Conservation (phyloP, 2,797 vertebrate species). For the Diceros bicornis region DNA sequence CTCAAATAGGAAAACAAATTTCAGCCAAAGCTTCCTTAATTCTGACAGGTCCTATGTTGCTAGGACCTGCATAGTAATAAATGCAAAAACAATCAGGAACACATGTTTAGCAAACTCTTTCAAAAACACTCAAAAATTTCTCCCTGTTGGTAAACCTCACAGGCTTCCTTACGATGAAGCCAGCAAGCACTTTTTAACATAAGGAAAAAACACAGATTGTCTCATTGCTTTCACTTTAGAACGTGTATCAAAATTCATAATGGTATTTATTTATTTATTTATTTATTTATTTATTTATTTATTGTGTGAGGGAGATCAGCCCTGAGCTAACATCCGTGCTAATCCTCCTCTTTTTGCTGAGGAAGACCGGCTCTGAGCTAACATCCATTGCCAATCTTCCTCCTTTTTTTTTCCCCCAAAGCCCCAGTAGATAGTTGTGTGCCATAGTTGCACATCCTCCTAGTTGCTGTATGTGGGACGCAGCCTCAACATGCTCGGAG, state of each 20-base stretch:
- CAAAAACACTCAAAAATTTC: not conserved
- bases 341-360: no score
- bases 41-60: not conserved
- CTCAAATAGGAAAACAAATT: slow-evolving; percentile 25
- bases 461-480: no score
- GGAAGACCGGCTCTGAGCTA: no score
- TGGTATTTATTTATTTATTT: no score
- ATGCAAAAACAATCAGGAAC: not conserved
- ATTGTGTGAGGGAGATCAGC: no score
- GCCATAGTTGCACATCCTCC: no score
- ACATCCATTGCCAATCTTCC: no score
- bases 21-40: not conserved
- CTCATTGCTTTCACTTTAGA: not conserved
- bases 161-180: not conserved
- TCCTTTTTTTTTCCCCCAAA: no score
- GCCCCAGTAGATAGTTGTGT: no score
- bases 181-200: not conserved
- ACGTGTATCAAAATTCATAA: not conserved
- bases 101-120: not conserved
- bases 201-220: not conserved
- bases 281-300: no score
- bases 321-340: no score
- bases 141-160: not conserved
- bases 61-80: not conserved
- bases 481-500: no score